Evolutionary conservation across 2,888 invertebrate genomes (phyloP).

Genomic region (Oscheius sp.): DNA sequence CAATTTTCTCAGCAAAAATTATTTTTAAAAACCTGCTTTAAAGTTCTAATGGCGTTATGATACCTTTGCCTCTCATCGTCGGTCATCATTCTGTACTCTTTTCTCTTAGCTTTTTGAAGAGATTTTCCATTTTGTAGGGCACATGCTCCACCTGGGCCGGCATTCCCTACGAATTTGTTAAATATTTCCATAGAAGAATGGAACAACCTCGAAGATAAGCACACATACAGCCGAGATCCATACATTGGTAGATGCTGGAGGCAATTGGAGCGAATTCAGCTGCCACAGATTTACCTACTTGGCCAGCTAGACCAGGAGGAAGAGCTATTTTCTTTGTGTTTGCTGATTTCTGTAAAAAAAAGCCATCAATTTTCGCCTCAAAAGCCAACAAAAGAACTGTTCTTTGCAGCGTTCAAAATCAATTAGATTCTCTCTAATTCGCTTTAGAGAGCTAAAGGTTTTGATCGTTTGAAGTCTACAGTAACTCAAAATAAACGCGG

Average conservation of each 20-base stretch:
- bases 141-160: conserved; percentile 38
- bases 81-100: conserved; percentile 65
- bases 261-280: conserved; percentile 65
- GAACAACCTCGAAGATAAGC: conserved; percentile 58
- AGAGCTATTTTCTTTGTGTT: conserved; percentile 52
- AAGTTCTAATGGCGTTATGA: conserved; percentile 37
- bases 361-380: too few relatives aligned
- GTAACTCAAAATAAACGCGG: too few relatives aligned
- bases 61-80: conserved; percentile 63
- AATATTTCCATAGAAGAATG: neutral
- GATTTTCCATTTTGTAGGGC: conserved; percentile 49
- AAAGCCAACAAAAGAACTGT: too few relatives aligned
- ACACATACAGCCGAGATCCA: conserved; percentile 67
- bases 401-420: too few relatives aligned
- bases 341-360: conserved; percentile 21
- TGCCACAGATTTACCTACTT: conserved; percentile 38
- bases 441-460: neutral
- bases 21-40: conserved; percentile 39
- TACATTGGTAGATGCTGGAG: conserved; percentile 61
- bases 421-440: too few relatives aligned
- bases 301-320: conserved; percentile 55
- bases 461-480: neutral
- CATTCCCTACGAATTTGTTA: conserved; percentile 7
- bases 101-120: conserved; percentile 49
- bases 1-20: neutral